Evolutionary conservation across 2,888 invertebrate genomes (phyloP).

Genomic region (Griposia aprilina): DNA sequence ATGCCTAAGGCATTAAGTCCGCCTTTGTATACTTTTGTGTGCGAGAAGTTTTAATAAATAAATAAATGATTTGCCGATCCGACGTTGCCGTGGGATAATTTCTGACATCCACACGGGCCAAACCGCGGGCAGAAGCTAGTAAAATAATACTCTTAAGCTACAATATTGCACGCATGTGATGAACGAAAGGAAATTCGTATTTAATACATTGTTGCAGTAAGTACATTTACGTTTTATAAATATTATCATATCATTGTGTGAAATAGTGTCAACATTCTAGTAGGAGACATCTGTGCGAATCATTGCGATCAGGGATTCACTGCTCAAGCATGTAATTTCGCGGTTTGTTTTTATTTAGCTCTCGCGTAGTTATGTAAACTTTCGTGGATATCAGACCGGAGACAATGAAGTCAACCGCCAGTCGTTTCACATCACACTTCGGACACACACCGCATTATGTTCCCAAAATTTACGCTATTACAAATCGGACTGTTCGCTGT

Average conservation of each 20-base stretch:
- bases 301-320: slow-evolving; percentile 69
- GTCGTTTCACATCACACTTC: slow-evolving; percentile 70
- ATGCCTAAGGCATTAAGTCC: too few relatives aligned
- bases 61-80: too few relatives aligned
- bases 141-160: neutral
- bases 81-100: too few relatives aligned
- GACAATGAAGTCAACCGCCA: slow-evolving; percentile 64
- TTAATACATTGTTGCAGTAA: slow-evolving; percentile 18
- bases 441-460: slow-evolving; percentile 77
- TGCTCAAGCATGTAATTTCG: slow-evolving; percentile 67
- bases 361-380: slow-evolving; percentile 77
- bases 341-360: slow-evolving; percentile 77
- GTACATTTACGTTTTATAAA: slow-evolving; percentile 66
- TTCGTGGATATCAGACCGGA: slow-evolving; percentile 34
- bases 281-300: slow-evolving; percentile 72
- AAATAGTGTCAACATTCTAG: slow-evolving; percentile 70
- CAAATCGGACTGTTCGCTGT: slow-evolving; percentile 68
- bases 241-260: slow-evolving; percentile 68
- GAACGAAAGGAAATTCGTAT: too few relatives aligned
- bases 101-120: too few relatives aligned
- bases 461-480: slow-evolving; percentile 66
- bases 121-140: neutral
- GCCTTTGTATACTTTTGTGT: too few relatives aligned
- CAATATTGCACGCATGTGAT: neutral
- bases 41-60: too few relatives aligned